These are phyloP conservation scores for Maniola hyperantus DNA, from an alignment of 2,888 invertebrate species.

Conservation along the genomic window DNA sequence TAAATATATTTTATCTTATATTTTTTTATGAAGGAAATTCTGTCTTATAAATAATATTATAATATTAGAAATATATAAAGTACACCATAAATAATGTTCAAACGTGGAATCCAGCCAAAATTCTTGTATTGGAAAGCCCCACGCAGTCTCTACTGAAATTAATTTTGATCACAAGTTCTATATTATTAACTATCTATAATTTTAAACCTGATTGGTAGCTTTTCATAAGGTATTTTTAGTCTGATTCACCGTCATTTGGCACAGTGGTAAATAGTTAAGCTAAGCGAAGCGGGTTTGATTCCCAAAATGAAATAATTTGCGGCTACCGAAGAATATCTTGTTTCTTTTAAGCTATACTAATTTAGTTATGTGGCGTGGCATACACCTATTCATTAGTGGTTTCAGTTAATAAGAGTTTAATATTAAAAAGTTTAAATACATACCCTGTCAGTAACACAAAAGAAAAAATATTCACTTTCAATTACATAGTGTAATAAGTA, in stretches of 20 bases:
- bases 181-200: slow-evolving; percentile 13
- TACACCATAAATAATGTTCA: neutral
- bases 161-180: slow-evolving; percentile 20
- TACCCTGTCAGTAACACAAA: slow-evolving; percentile 97
- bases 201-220: slow-evolving; percentile 7
- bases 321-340: neutral
- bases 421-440: slow-evolving; percentile 52
- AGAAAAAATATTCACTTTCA: slow-evolving; percentile 90
- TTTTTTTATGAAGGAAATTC: too few relatives aligned
- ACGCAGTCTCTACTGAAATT: slow-evolving; percentile 29
- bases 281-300: neutral
- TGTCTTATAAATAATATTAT: too few relatives aligned
- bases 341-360: neutral
- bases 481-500: slow-evolving; percentile 91
- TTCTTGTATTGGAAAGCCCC: slow-evolving; percentile 24
- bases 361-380: neutral
- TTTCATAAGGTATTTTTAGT: slow-evolving; percentile 5
- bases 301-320: neutral
- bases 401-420: neutral
- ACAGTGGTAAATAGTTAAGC: neutral
- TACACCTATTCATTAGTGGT: neutral
- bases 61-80: neutral
- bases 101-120: slow-evolving; percentile 38
- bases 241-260: neutral
- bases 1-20: too few relatives aligned